Base-by-base conservation (phyloP, 2,888 invertebrate species). In the Stomorhina lunata region DNA sequence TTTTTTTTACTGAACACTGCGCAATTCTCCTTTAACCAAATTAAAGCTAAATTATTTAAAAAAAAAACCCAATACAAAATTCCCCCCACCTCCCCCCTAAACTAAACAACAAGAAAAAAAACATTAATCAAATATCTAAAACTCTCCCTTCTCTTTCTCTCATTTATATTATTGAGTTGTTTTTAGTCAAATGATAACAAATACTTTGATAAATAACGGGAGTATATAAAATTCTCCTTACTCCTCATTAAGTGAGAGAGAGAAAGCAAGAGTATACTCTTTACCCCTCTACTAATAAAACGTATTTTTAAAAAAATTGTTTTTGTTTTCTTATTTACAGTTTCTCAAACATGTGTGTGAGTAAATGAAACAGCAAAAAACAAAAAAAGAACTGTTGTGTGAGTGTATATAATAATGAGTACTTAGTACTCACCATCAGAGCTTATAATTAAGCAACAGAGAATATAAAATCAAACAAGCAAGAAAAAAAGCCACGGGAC, bases 121-220 rank as follows among this genome's bases (percentile, higher is more conserved):
- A 59, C 10, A 15, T 2, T n/a, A 48, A 75, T 66, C 48, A 34
- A 72, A 45, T 17, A 65, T 12, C 17, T 12, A 12, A 25, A 34
- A 25, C 69, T 72, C 61, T 76, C 71, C 76, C 53, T 73, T 71
- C 84, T 83, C 83, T 80, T 71, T 69, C 78, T 72, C 79, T 79
- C 65, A 50, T 75, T 34, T 65, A 25, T 55, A 20, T 40, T 66
- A 20, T 72, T 69, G 7, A 25, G 20, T 48, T 32, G 4, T 25
- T 43, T 59, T 71, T 53, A 7, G 5, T 32, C 20, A 68, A 10
- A 55, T 7, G 20, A 53, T 25, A 40, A 45, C 20, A 45, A 55
- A 61, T 55, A 37, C 76, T 80, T 80, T 15, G 1, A 17, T 75
- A 34, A n/a, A 59, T 37, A 48, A 22, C 10, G 7, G 25, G 9